These are phyloP conservation scores for Amblyjoppa proteus DNA, from an alignment of 2,888 invertebrate genomes.

Conservation along the genomic window DNA sequence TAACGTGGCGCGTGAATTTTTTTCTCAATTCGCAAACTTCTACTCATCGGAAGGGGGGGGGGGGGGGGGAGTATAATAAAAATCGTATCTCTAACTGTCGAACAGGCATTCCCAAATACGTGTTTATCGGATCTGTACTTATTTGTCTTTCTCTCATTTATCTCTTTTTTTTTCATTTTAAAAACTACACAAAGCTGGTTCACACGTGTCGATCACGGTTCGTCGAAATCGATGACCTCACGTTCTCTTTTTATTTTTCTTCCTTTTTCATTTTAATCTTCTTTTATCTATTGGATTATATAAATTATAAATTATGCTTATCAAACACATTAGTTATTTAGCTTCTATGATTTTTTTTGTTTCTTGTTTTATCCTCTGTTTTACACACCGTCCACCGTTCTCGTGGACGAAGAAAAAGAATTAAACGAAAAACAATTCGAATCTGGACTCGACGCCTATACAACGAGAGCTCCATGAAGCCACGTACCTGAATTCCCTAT, in stretches of 20 bases:
- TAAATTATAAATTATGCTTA: slow-evolving; percentile 82
- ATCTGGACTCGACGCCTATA: slow-evolving; percentile 57
- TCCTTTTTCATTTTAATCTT: slow-evolving; percentile 20
- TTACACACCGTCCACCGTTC: slow-evolving; percentile 48
- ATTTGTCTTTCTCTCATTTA: slow-evolving; percentile 47
- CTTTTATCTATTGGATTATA: slow-evolving; percentile 78
- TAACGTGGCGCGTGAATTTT: slow-evolving; percentile 25
- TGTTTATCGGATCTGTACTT: slow-evolving; percentile 54
- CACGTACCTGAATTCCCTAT: slow-evolving; percentile 60
- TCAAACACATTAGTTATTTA: slow-evolving; percentile 74
- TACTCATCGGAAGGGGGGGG: background rate
- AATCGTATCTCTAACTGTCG: slow-evolving; percentile 63
- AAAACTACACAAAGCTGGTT: slow-evolving; percentile 62
- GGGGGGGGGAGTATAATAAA: slow-evolving; percentile 44
- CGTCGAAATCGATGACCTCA: slow-evolving; percentile 47
- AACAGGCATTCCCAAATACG: slow-evolving; percentile 58
- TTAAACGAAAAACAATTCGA: slow-evolving; percentile 64
- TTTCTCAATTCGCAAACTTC: slow-evolving; percentile 40
- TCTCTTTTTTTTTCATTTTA: slow-evolving; percentile 30
- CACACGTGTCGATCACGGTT: slow-evolving; percentile 48
- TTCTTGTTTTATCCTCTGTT: slow-evolving; percentile 71
- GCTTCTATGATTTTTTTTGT: slow-evolving; percentile 55
- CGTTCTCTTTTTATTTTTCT: slow-evolving; percentile 42
- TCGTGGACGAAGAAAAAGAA: slow-evolving; percentile 47
- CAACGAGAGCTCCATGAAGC: slow-evolving; percentile 49